These are phyloP conservation scores for Helleia helle DNA, from an alignment of 2,888 invertebrate genomes.

Conservation along the genomic window DNA sequence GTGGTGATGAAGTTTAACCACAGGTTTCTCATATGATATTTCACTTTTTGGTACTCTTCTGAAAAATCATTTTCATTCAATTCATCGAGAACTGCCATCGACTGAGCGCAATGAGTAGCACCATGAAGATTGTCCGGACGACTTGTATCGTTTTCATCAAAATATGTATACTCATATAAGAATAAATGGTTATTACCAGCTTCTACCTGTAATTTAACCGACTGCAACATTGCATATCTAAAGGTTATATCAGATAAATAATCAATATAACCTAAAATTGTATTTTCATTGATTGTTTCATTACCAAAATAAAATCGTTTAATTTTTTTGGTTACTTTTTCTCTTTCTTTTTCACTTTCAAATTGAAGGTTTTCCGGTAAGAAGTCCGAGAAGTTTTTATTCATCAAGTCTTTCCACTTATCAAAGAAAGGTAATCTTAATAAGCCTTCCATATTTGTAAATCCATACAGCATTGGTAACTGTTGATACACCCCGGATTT, in stretches of 20 bases:
- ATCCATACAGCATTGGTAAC: constrained; percentile 31
- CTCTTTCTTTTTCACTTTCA: constrained; percentile 28
- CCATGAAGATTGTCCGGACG: constrained; percentile 23
- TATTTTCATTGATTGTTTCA: constrained; percentile 22
- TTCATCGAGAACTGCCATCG: constrained; percentile 25
- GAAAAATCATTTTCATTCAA: constrained; percentile 18
- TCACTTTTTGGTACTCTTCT: constrained; percentile 1
- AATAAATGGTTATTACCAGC: constrained; percentile 34
- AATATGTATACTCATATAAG: constrained; percentile 36
- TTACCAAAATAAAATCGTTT: constrained; percentile 34
- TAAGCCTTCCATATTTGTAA: constrained; percentile 13
- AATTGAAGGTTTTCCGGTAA: constrained; percentile 39
- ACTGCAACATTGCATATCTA: constrained; percentile 25
- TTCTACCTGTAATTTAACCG: constrained; percentile 28
- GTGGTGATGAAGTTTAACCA: constrained; percentile 8
- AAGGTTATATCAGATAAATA: constrained; percentile 44
- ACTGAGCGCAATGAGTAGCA: constrained; percentile 29
- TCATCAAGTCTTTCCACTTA: constrained; percentile 30
- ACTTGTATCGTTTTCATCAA: constrained; percentile 23
- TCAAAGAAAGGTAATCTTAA: background rate
- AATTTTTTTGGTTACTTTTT: constrained; percentile 26
- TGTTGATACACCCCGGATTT: constrained; percentile 21
- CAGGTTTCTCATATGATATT: background rate
- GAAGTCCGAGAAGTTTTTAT: constrained; percentile 37
- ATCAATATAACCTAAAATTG: constrained; percentile 20